Base-by-base conservation (phyloP, 2,797 vertebrate species). In the Gobio occitaniae region DNA sequence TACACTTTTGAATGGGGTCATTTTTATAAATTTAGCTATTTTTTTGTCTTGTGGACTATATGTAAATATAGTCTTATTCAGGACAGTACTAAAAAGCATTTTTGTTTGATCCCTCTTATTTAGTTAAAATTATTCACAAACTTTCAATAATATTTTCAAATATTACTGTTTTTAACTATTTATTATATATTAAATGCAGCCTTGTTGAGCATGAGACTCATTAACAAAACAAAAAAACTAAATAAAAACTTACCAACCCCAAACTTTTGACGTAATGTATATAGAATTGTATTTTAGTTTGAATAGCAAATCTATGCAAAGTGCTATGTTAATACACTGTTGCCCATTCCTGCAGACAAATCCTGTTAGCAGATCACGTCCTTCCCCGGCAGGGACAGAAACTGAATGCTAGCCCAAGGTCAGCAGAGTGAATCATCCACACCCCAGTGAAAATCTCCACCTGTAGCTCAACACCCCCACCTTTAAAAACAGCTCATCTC, bases 321-420 rank as follows among this genome's bases (percentile, higher is more conserved):
- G 41, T 63, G 5, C 6, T 13, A 52, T 29, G 54, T 61, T 50
- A 83, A 76, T 54, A 66, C 71, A 71, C 15, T 9, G 86, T 88
- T 72, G 89, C 86, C 88, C 86, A 82, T 90, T 89, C 74, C 88
- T 86, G 87, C 44, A 41, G 52, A 63, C 63, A 72, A 29, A 78
- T 83, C 74, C 21, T 77, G 59, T 76, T 56, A 71, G 65, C 74
- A 82, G 66, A 86, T 71, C 36, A 25, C 36, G 11, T 59, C 21
- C 16, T 13, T 65, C 48, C 32, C 19, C 48, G 65, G 70, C 44
- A 0, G 59, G 56, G 15, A 75, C 8, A 52, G 59, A 52, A 19
- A 50, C 56, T 4, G 29, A 75, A 83, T 8, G 21, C 21, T 25
- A 75, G 29, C 70, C 29, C 70, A 74, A 72, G 68, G 80, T 82